Base-by-base conservation (phyloP, 2,113 vertebrate genomes). In the Pachypanchax playfairii region DNA sequence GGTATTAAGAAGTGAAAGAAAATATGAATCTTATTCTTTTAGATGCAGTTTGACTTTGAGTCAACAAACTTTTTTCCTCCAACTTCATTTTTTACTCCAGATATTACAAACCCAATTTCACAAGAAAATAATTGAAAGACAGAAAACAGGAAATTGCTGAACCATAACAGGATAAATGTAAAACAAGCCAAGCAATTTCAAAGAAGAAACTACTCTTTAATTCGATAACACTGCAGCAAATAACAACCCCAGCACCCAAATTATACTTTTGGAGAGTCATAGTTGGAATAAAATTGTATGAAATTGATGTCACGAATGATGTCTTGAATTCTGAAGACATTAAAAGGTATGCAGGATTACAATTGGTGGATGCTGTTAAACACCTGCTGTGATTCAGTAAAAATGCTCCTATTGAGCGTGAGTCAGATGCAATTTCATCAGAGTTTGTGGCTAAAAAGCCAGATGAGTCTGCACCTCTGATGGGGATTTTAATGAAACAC, bases 401-500 rank as follows among this genome's bases (percentile, higher is more conserved):
- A 3, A 1, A 8, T 8, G 50, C 3, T 13, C 5, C 12, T 57
- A 58, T 11, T 43, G 17, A 11, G 11, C 17, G 33, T 21, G 36
- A 42, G 59, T 53, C 43, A 25, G 46, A 61, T 29, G 39, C 6
- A 8, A 54, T 22, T 29, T 49, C 26, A 21, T 48, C 47, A 22
- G 31, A 9, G 25, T 33, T 29, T 39, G 25, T 35, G 8, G 51
- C 52, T 31, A 47, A 48, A 18, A 33, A 51, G 29, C 1, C 58
- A 43, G 25, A 74, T 60, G 22, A 52, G 25, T 52, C 46, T 55
- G 57, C 53, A 29, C 17, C 56, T 56, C 58, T 29, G 69, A 71
- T 21, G 51, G 46, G 33, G 43, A 25, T 42, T 71, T 66, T 73
- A 75, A 79, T 68, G 61, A 73, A 78, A 73, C 31, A 6, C 42